Conservation (phyloP, 2,113 vertebrate species). For the Eublepharis macularius region DNA sequence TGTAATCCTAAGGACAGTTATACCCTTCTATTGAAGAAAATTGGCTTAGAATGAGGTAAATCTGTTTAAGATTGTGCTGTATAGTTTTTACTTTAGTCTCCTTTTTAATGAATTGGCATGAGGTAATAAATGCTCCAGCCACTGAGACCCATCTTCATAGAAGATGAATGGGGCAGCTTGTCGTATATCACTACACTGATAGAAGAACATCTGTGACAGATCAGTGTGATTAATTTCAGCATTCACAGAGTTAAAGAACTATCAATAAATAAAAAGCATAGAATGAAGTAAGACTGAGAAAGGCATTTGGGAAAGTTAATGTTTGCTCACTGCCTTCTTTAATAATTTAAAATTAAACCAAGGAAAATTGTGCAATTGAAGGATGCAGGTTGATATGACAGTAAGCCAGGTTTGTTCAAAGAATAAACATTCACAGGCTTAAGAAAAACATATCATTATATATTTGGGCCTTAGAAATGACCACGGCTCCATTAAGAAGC, state of each 20-base stretch:
- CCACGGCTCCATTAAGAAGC: not conserved
- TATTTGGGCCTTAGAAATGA: conserved; percentile 27
- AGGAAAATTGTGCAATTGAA: conserved; percentile 26
- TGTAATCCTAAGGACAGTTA: not conserved
- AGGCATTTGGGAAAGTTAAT: conserved; percentile 13
- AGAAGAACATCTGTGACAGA: conserved; percentile 15
- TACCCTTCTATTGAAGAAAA: no score
- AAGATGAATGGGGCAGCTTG: not conserved
- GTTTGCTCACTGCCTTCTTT: conserved; percentile 42
- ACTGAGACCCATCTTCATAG: not conserved
- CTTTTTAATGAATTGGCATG: not conserved
- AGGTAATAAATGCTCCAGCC: not conserved
- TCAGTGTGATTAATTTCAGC: conserved; percentile 6
- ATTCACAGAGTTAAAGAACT: conserved; percentile 14
- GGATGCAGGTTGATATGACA: conserved; percentile 12
- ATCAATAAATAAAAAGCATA: conserved; percentile 35
- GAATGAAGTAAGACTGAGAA: not conserved
- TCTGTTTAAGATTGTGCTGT: no score
- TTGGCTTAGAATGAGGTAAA: no score
- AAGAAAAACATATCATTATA: conserved; percentile 29
- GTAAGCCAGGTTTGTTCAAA: conserved; percentile 10
- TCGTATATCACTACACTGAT: not conserved
- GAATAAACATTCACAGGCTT: conserved; percentile 28
- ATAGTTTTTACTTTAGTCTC: not conserved
- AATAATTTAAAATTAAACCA: conserved; percentile 38